A percentile compares a stretch with the other conserved stretches of the same genome.
Conservation (phyloP, 2,797 vertebrate species). For the Sparidentex hasta region DNA sequence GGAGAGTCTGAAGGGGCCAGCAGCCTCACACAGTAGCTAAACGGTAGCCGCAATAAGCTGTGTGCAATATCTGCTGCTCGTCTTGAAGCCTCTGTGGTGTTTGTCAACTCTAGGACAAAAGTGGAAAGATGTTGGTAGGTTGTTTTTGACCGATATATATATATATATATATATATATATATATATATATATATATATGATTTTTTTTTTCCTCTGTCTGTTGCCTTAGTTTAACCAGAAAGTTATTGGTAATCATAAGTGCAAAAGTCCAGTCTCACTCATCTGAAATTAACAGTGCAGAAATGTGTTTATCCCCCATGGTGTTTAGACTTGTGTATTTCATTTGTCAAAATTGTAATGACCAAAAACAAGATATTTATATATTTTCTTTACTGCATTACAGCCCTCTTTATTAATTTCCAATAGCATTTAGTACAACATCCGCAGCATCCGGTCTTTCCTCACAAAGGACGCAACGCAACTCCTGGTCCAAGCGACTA, state of each 20-base stretch:
- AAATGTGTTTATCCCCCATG: not conserved
- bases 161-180: too few relatives aligned
- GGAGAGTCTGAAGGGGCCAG: conserved; percentile 60
- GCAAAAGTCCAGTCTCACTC: too few relatives aligned
- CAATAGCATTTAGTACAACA: too few relatives aligned
- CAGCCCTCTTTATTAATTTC: too few relatives aligned
- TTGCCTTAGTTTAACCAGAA: not conserved
- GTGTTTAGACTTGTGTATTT: not conserved
- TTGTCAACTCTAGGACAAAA: conserved; percentile 35
- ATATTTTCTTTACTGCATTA: too few relatives aligned
- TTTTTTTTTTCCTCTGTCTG: not conserved
- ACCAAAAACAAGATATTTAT: not conserved
- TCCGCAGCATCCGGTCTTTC: too few relatives aligned
- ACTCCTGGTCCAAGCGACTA: too few relatives aligned
- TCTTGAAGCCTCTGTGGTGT: conserved; percentile 59
- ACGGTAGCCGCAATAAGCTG: conserved; percentile 50
- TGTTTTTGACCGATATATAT: conserved; percentile 9
- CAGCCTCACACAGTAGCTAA: conserved; percentile 55
- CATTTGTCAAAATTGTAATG: not conserved
- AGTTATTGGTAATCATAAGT: not conserved
- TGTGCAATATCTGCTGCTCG: conserved; percentile 34
- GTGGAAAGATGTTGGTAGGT: conserved; percentile 32
- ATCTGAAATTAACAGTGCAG: not conserved
- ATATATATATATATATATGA: too few relatives aligned
- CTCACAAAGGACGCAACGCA: too few relatives aligned